Evolutionary conservation across 2,113 vertebrate species (phyloP).

Genomic region (Nipponia nippon): DNA sequence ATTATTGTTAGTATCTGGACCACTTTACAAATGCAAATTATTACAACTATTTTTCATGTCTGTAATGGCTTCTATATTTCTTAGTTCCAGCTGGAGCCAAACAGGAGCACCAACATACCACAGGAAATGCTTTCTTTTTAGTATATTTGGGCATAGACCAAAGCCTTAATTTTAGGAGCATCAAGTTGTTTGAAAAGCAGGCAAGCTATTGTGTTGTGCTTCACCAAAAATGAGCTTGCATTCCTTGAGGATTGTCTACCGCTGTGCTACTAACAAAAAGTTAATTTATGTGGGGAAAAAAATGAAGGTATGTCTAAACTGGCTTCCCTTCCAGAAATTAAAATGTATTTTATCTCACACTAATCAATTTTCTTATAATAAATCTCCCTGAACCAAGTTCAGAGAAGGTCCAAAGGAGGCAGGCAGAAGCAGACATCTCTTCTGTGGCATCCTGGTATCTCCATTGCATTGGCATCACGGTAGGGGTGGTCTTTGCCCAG

Average conservation of each 20-base stretch:
- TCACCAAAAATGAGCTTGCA: background rate
- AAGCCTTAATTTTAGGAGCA: background rate
- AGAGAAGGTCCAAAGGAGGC: background rate
- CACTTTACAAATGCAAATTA: background rate
- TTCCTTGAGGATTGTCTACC: background rate
- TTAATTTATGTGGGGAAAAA: background rate
- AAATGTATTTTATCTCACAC: background rate
- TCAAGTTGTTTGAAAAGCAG: background rate
- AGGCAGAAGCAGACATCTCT: background rate
- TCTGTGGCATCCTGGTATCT: background rate
- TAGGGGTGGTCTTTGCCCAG: background rate
- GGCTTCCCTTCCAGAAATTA: background rate
- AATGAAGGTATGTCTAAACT: background rate
- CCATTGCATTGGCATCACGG: background rate
- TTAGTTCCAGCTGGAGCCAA: background rate
- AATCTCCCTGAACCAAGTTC: background rate
- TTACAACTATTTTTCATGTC: background rate
- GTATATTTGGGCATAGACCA: background rate
- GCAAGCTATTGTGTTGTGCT: background rate
- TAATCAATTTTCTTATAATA: background rate
- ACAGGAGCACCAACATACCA: background rate
- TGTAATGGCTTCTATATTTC: background rate
- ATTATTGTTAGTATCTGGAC: background rate
- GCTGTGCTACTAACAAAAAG: background rate
- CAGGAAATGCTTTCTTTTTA: background rate